Evolutionary conservation across 2,888 invertebrate species (phyloP), one percentile per base, ranked within the genome.

Genomic region (Punctoribates punctum): DNA sequence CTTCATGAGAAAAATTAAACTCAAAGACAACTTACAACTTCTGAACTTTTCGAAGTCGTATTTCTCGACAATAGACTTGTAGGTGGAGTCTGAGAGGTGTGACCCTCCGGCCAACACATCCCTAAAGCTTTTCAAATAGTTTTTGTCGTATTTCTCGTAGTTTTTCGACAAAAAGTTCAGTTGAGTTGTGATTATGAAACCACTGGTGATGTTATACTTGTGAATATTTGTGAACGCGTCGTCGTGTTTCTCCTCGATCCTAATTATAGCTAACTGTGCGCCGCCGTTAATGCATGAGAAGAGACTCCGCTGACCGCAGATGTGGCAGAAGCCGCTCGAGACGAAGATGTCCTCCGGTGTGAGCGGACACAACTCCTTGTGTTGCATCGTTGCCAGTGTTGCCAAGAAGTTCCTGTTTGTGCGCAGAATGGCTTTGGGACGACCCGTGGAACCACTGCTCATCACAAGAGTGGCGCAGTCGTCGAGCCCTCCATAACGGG

Each of bases 141-240:
- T 29, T 34, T 65, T 65, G 34, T 65, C 62, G 29, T 25, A 34
- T n/a, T 65, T 65, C 0, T 34, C 27, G 11, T 34, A 34, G 29
- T 65, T 65, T 17, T 65, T 65, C 0, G 34, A 13, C 62, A 65
- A 34, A 34, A 29, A 65, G 29, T 65, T 65, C 15, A 65, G 34
- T 65, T 65, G 62, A n/a, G 62, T 65, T 17, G 62, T 25, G 11
- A 65, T 65, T 29, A 65, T 25, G 25, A 65, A 65, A 29, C 27
- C 62, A 65, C 25, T 65, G 15, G 62, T 65, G 27, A 65, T 65
- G 15, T 34, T 17, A 65, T 65, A 65, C 9, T 34, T 65, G n/a
- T 65, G 29, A 23, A 65, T 65, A 13, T 65, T 34, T 3, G 9
- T 11, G 34, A 65, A 65, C 17, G 23, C 62, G n/a, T 65, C 62